phyloP scores from a whole-genome alignment of 2,888 invertebrate genomes.

The Hemaris fuciformis region DNA sequence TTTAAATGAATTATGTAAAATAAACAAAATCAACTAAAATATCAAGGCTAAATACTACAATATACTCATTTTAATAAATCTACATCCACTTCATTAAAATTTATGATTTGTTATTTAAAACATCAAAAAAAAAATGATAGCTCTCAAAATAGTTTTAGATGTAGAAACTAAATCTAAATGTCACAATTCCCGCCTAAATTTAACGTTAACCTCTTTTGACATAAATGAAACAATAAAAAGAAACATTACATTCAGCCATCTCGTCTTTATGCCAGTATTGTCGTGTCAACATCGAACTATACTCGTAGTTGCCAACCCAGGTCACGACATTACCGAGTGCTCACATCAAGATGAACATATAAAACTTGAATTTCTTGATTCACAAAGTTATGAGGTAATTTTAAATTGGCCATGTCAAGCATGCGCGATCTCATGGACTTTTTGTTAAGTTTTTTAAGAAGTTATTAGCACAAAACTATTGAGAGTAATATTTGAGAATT shows the following conservation, averaged over 20 bases:
- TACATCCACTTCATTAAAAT: too few species aligned
- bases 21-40: too few species aligned
- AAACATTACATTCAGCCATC: neutral
- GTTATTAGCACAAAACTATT: neutral
- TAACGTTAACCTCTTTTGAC: too few species aligned
- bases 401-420: conserved; percentile 3
- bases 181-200: too few species aligned
- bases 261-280: neutral
- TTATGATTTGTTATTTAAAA: too few species aligned
- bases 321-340: neutral
- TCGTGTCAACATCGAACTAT: neutral
- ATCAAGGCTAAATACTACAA: too few species aligned
- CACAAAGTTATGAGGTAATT: neutral
- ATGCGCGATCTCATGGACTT: neutral
- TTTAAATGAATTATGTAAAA: too few species aligned
- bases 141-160: too few species aligned
- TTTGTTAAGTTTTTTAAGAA: neutral
- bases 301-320: neutral
- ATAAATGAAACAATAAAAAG: neutral
- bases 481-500: neutral
- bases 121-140: too few species aligned
- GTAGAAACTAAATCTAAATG: too few species aligned
- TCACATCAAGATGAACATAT: neutral
- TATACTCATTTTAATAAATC: too few species aligned
- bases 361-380: conserved; percentile 10